These are phyloP conservation scores for Vanessa cardui DNA, from an alignment of 2,888 invertebrate species.

Conservation along the genomic window DNA sequence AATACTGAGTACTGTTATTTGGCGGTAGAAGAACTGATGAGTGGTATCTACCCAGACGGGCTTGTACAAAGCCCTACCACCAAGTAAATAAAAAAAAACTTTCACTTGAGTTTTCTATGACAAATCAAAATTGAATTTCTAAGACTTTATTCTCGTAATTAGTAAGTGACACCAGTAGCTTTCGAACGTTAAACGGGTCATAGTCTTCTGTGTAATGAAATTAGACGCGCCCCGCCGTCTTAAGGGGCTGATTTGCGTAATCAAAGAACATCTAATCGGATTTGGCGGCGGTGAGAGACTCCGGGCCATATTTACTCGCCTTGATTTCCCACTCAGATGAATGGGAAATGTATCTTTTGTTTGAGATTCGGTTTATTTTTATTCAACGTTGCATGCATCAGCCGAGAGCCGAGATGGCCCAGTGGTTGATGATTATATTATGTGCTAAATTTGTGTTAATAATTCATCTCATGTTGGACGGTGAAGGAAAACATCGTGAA, in stretches of 20 bases:
- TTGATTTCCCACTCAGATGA: constrained; percentile 13
- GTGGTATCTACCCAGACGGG: no score
- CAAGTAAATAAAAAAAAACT: no score
- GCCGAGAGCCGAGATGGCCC: no score
- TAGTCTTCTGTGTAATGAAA: constrained; percentile 55
- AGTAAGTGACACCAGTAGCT: constrained; percentile 1
- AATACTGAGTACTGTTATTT: no score
- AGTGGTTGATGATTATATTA: no score
- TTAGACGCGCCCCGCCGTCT: constrained; percentile 60
- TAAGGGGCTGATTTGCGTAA: constrained; percentile 72
- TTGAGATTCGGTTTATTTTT: background rate
- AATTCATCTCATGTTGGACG: no score
- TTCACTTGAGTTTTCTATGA: background rate
- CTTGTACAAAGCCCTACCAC: no score
- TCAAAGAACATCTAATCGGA: constrained; percentile 65
- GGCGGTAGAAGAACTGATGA: no score
- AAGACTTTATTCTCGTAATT: background rate
- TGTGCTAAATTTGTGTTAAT: no score
- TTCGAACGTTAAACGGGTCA: constrained; percentile 4
- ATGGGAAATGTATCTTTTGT: background rate
- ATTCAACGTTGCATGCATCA: background rate
- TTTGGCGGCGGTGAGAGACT: constrained; percentile 40
- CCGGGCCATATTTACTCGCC: constrained; percentile 26
- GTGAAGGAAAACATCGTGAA: no score
- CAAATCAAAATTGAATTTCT: background rate